Percentiles rank a stretch among this genome's conserved stretches.
phyloP scores from a whole-genome alignment of 2,113 vertebrate genomes.

The Pseudopipra pipra region DNA sequence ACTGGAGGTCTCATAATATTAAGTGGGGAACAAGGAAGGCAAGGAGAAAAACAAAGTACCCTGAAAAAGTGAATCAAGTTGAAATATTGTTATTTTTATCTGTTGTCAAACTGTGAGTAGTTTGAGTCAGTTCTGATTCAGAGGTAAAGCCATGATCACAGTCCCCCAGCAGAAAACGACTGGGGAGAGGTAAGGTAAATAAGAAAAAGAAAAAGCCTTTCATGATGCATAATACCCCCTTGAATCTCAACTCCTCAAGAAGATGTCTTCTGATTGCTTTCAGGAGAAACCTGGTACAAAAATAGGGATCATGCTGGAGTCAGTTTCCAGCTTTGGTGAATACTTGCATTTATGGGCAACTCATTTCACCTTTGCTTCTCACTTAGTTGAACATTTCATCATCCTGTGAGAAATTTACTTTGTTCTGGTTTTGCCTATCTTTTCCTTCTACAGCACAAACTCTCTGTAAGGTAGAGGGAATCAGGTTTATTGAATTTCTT shows the following conservation, averaged over 20 bases:
- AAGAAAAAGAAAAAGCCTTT: not conserved
- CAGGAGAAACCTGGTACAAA: not conserved
- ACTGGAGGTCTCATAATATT: not conserved
- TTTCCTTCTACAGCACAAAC: not conserved
- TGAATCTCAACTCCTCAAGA: not conserved
- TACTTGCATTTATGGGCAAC: not conserved
- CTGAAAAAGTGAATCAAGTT: not conserved
- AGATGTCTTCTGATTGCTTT: not conserved
- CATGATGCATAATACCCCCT: not conserved
- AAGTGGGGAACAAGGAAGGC: not conserved
- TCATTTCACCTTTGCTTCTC: not conserved
- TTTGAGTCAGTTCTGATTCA: not conserved
- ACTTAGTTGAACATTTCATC: not conserved
- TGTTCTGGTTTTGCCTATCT: not conserved
- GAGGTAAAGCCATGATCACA: not conserved
- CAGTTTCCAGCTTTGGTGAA: not conserved
- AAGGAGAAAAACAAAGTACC: not conserved
- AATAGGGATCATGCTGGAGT: not conserved
- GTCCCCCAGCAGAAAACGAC: not conserved
- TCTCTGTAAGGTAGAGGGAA: not conserved
- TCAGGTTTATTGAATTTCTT: not conserved
- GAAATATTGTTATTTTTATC: not conserved
- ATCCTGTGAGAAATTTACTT: not conserved
- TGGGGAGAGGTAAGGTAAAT: not conserved
- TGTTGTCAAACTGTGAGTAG: not conserved